Conservation (phyloP, 2,113 vertebrate genomes). For the Crotalus horridus region DNA sequence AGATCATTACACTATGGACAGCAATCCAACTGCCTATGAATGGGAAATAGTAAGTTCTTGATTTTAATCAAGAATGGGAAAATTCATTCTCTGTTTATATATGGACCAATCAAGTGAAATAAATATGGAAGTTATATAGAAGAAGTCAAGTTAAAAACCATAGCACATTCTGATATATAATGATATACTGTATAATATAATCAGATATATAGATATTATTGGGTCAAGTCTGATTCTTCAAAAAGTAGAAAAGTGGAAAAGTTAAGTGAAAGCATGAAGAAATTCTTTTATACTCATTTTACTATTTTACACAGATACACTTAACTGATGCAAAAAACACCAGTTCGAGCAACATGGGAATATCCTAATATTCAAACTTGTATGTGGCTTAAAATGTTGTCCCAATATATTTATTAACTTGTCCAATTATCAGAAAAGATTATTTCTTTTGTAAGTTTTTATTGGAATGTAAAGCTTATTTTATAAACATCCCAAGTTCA, state of each 20-base stretch:
- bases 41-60: slow-evolving; percentile 56
- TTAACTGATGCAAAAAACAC: neutral
- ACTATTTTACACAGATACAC: neutral
- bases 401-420: neutral
- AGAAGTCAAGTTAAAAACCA: neutral
- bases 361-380: neutral
- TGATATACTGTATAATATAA: too few relatives aligned
- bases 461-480: neutral
- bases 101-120: slow-evolving; percentile 28
- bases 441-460: neutral
- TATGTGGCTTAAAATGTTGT: neutral
- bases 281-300: neutral
- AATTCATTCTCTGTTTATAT: slow-evolving; percentile 54
- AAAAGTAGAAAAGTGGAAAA: neutral
- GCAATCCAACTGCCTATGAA: slow-evolving; percentile 43
- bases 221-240: neutral
- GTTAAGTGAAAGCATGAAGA: neutral
- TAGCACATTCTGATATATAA: neutral
- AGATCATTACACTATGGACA: slow-evolving; percentile 34
- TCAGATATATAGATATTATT: neutral
- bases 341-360: too few relatives aligned
- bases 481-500: neutral
- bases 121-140: neutral
- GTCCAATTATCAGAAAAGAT: neutral
- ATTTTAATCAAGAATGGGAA: slow-evolving; percentile 47